Conservation (phyloP, 2,888 invertebrate species). For the Pristionchus fissidentatus region DNA sequence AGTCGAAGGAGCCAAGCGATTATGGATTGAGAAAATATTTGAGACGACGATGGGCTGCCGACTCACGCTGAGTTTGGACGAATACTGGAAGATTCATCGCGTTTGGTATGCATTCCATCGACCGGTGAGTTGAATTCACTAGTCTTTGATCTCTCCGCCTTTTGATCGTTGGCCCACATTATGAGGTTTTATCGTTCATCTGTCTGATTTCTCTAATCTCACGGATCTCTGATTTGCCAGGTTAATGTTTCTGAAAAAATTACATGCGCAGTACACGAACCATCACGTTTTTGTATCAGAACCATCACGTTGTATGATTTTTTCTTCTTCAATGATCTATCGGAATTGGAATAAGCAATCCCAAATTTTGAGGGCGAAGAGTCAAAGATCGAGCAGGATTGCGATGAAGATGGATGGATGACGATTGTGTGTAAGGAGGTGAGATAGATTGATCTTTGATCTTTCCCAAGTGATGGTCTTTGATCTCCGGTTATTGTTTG, state of each 20-base stretch:
- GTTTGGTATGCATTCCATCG: constrained; percentile 15
- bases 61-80: constrained; percentile 12
- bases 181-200: too few relatives aligned
- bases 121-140: not conserved
- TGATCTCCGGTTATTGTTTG: not conserved
- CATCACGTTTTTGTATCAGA: too few relatives aligned
- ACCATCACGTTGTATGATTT: too few relatives aligned
- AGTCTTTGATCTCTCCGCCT: too few relatives aligned
- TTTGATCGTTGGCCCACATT: too few relatives aligned
- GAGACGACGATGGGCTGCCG: not conserved
- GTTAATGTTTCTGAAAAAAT: not conserved
- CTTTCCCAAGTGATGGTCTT: not conserved
- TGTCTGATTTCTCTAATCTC: too few relatives aligned
- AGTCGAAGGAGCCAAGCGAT: not conserved
- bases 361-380: not conserved
- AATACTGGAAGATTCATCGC: not conserved
- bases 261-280: too few relatives aligned
- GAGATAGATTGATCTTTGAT: not conserved
- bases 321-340: too few relatives aligned
- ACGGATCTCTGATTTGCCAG: too few relatives aligned
- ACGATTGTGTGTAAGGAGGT: not conserved
- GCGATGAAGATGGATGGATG: constrained; percentile 3
- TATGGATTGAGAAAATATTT: not conserved
- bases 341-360: not conserved
- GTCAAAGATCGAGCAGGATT: not conserved